Evolutionary conservation across 2,888 invertebrate genomes (phyloP), one percentile per base, ranked within the genome.

Genomic region (Rhyacophila evoluta): DNA sequence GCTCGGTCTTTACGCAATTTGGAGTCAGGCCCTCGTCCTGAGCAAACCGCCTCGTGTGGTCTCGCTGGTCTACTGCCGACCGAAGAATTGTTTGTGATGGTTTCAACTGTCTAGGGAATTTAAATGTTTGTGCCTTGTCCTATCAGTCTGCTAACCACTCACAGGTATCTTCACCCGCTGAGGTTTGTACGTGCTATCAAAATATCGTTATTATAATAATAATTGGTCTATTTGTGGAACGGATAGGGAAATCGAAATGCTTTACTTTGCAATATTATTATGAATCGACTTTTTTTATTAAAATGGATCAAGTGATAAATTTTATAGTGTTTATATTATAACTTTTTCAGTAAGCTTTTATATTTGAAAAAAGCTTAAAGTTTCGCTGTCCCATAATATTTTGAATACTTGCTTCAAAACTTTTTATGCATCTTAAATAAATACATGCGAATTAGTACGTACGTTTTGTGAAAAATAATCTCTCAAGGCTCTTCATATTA

Each of bases 1-100:
- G 72, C 71, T 77, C 68, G 75, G 77, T 79, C 77, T 80, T 80
- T 80, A 80, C 75, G 80, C 80, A 80, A 80, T 80, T 80, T 78
- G 77, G 55, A 55, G 55, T 55, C 55, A 55, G 10, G 55, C 55
- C 19, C 55, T 55, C 55, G 73, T 77, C 72, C 77, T 39, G 72
- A 72, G 72, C 41, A 77, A 74, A 74, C 68, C 68, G 67, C 74
- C 33, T 11, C 68, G 68, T 55, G 55, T 55, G 55, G 55, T 33
- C 29, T 33, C 29, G 6, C 29, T 33, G 29, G 29, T 55, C 55
- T 55, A 41, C 41, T 74, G 33, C 73, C 41, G 55, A 74, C 19
- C 41, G 55, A 74, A 55, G 19, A 41, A 29, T 74, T 74, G 68
- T 74, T 74, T 36, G 74, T 33, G 36, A 74, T 37, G 74, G 19